Conservation (phyloP, 2,888 invertebrate species). For the Globia sparganii region DNA sequence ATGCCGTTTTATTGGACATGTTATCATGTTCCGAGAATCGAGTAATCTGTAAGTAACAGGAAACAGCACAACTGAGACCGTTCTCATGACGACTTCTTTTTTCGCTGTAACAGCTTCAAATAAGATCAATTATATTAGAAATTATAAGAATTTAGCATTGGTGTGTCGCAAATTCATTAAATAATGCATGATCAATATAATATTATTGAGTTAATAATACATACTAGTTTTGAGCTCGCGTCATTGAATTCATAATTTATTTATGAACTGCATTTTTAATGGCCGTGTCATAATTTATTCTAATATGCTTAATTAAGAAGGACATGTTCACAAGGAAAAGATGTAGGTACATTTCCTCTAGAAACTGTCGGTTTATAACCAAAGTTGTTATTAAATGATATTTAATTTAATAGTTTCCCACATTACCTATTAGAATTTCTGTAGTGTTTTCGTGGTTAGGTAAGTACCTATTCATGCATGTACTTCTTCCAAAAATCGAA, state of each 20-base stretch:
- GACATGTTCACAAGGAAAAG: not conserved
- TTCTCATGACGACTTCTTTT: slow-evolving; percentile 47
- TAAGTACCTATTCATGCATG: not conserved
- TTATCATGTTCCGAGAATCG: slow-evolving; percentile 78
- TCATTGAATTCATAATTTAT: not conserved
- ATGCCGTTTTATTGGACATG: slow-evolving; percentile 68
- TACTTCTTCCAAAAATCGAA: not conserved
- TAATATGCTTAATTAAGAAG: not conserved
- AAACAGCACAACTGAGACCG: slow-evolving; percentile 69
- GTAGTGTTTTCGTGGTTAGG: not conserved
- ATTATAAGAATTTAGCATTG: slow-evolving; percentile 2
- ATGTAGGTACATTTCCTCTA: not conserved
- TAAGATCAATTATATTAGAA: slow-evolving; percentile 29
- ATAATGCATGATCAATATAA: not conserved
- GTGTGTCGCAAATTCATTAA: not conserved
- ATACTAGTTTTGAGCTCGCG: not conserved
- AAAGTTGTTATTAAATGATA: not conserved
- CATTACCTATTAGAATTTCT: not conserved
- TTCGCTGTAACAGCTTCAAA: slow-evolving; percentile 32
- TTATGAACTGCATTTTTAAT: not conserved
- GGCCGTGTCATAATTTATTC: not conserved
- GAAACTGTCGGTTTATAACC: not conserved
- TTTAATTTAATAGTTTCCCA: not conserved
- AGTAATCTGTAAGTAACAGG: slow-evolving; percentile 78
- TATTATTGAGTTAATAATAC: not conserved